Conservation (phyloP, 2,113 vertebrate genomes). For the Laterallus jamaicensis region DNA sequence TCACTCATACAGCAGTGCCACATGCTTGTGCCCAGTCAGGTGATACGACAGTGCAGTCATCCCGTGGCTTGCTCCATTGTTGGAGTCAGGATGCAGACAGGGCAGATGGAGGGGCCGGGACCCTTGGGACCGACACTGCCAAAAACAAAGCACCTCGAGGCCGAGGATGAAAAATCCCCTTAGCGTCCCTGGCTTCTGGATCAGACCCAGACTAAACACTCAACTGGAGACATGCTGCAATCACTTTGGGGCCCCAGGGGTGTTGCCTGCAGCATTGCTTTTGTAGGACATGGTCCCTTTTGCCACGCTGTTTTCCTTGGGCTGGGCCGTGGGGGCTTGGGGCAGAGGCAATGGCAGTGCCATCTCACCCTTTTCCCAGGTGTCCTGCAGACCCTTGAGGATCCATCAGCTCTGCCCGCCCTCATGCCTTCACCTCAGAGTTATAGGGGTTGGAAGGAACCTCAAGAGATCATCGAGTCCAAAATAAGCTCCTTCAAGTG, state of each 20-base stretch:
- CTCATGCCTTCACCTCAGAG: not conserved
- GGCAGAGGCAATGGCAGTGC: not conserved
- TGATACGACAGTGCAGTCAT: not conserved
- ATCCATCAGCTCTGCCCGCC: not conserved
- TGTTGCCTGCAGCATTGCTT: not conserved
- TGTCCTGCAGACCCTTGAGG: not conserved
- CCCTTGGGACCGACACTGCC: too few species aligned
- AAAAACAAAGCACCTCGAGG: not conserved
- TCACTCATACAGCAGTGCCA: rapidly evolving
- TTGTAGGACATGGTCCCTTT: not conserved
- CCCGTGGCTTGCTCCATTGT: rapidly evolving
- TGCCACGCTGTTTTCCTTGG: rapidly evolving
- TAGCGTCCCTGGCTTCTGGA: not conserved
- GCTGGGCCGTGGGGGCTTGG: too few species aligned
- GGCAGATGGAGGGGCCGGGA: not conserved
- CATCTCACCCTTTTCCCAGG: rapidly evolving
- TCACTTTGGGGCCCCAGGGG: not conserved
- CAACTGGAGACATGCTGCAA: not conserved
- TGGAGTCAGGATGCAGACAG: not conserved
- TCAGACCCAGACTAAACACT: constrained; percentile 4
- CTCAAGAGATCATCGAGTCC: too few species aligned
- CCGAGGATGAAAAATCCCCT: not conserved
- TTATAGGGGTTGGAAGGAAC: too few species aligned
- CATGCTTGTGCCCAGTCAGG: not conserved
- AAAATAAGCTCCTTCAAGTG: not conserved